Evolutionary conservation across 1,140 invertebrate species (phyloP), one percentile per base, ranked within the genome.

Genomic region (Meloidogyne exigua): DNA sequence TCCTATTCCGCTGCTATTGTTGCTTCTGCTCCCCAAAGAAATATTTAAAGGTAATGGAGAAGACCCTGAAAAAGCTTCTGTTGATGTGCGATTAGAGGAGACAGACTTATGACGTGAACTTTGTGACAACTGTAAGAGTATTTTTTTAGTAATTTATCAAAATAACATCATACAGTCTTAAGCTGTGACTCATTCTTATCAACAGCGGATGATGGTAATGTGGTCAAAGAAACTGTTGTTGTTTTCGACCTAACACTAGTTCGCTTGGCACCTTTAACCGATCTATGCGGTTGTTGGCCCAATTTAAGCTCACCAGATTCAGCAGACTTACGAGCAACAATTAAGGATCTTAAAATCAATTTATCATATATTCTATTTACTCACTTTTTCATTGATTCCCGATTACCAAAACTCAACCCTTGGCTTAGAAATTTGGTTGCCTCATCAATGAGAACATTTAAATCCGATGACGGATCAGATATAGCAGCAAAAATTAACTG

Each of bases 401-500:
- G 72, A 62, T 76, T 82, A 1, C 76, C 73, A 36, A 85, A 83
- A 26, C 28, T 77, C 70, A 18, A 76, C 83, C 12, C 25, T n/a
- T 32, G 25, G 77, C 80, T 32, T 10, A 39, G 85, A 78, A 25
- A 72, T 83, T 25, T 73, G 13, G 68, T 12, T 12, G 82, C 82
- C 42, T 75, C 70, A 63, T 85, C 80, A 44, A 83, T 85, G 4
- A 83, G 49, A n/a, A 76, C 83, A 71, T 81, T 83, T 12, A 83
- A 68, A 18, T 65, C 23, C 18, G 72, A 64, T 36, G 77, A 68
- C 25, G 83, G 83, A n/a, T 68, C 42, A n/a, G 67, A 72, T 32
- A 83, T 84, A 11, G 82, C 82, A 23, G 82, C 83, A 25, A 85
- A 25, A 68, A 83, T 85, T 65, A 83, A 66, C 75, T 83, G 82